phyloP scores from a whole-genome alignment of 2,113 vertebrate genomes.

The Turdus rufiventris region DNA sequence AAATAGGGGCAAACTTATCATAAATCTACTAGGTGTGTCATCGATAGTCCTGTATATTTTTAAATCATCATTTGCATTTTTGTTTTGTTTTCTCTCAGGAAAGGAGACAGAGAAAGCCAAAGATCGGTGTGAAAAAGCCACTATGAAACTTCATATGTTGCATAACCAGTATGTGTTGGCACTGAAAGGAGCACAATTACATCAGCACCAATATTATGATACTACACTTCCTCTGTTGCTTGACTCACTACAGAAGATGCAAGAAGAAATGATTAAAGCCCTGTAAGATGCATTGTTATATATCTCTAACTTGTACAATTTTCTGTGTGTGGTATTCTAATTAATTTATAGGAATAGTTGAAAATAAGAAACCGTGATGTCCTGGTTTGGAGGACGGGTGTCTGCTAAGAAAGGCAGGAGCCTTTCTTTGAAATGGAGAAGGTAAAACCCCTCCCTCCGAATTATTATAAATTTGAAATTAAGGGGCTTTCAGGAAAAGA shows the following conservation, averaged over 20 bases:
- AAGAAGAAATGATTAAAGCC: constrained; percentile 95
- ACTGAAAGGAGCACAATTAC: constrained; percentile 87
- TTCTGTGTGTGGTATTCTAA: not conserved
- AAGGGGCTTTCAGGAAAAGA: too few relatives aligned
- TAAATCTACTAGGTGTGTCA: not conserved
- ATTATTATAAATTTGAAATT: too few relatives aligned
- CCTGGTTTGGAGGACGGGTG: too few relatives aligned
- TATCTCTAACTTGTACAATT: not conserved
- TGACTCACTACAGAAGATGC: constrained; percentile 94
- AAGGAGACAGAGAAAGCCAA: constrained; percentile 91
- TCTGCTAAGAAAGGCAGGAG: too few relatives aligned
- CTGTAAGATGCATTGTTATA: constrained; percentile 69
- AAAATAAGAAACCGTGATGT: not conserved
- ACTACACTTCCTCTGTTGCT: constrained; percentile 85
- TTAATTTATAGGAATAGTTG: not conserved
- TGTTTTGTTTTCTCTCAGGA: constrained; percentile 64
- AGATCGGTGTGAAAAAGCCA: constrained; percentile 94
- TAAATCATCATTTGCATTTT: not conserved
- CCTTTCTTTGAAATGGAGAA: too few relatives aligned
- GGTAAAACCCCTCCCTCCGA: too few relatives aligned
- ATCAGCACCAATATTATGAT: constrained; percentile 89
- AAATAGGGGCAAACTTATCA: not conserved
- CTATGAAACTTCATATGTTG: constrained; percentile 91
- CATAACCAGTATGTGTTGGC: constrained; percentile 96
- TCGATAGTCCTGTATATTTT: not conserved